Conservation (phyloP, 2,888 invertebrate genomes). For the Mimas tiliae region DNA sequence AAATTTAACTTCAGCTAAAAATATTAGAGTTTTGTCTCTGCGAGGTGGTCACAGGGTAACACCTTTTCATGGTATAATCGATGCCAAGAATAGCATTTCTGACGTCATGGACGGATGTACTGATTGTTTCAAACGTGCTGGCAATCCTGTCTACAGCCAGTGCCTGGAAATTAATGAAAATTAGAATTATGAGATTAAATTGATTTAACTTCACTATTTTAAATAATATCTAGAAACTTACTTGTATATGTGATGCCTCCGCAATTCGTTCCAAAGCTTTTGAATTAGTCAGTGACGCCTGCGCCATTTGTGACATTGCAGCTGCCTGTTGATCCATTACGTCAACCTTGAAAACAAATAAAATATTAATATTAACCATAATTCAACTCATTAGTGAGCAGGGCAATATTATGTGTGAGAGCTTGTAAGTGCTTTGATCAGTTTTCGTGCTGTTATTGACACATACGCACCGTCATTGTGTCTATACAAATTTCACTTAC, state of each 20-base stretch:
- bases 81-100: conserved; percentile 71
- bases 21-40: conserved; percentile 60
- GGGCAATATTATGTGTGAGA: no score
- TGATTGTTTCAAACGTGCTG: conserved; percentile 65
- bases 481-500: no score
- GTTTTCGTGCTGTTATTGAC: no score
- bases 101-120: conserved; percentile 64
- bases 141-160: conserved; percentile 69
- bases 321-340: conserved; percentile 71
- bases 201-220: no score
- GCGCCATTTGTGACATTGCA: conserved; percentile 68
- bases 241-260: conserved; percentile 74
- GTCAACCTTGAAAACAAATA: conserved; percentile 54
- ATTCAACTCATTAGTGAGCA: no score
- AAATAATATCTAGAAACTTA: conserved; percentile 36
- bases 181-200: not conserved
- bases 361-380: conserved; percentile 27
- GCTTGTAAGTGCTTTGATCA: no score
- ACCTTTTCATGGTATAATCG: conserved; percentile 73
- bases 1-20: conserved; percentile 32
- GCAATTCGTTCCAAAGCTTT: conserved; percentile 68
- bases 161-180: conserved; percentile 51
- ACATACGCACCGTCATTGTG: no score
- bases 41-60: conserved; percentile 53
- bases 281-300: conserved; percentile 63